phyloP scores from a whole-genome alignment of 2,797 vertebrate genomes.

The Ctenopoma multispine region DNA sequence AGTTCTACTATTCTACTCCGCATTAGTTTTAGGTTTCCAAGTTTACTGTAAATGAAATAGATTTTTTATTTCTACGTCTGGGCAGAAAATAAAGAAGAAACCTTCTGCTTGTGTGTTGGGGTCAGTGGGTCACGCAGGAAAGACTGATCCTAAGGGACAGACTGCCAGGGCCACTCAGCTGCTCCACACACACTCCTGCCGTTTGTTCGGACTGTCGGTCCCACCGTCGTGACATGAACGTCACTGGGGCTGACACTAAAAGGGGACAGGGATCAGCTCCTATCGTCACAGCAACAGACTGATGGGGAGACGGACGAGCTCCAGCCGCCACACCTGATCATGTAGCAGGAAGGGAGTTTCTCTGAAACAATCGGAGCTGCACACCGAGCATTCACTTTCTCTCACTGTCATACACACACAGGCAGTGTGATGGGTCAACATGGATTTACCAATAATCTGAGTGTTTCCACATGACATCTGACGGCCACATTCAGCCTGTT shows the following conservation, averaged over 20 bases:
- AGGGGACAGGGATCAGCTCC: slow-evolving; percentile 80
- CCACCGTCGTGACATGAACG: slow-evolving; percentile 55
- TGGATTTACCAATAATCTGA: slow-evolving; percentile 2
- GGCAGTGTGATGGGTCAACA: slow-evolving; percentile 6
- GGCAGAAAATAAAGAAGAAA: slow-evolving; percentile 1
- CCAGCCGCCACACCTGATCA: slow-evolving; percentile 77
- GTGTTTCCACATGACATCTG: slow-evolving; percentile 10
- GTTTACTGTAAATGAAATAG: no score
- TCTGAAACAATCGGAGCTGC: slow-evolving; percentile 25
- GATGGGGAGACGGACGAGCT: slow-evolving; percentile 73
- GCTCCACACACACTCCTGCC: slow-evolving; percentile 35
- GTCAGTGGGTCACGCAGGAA: slow-evolving; percentile 68
- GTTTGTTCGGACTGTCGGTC: slow-evolving; percentile 53
- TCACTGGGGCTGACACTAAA: slow-evolving; percentile 77
- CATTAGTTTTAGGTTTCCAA: no score
- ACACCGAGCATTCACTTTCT: slow-evolving; percentile 32
- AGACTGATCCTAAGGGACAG: slow-evolving; percentile 81
- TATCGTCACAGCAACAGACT: slow-evolving; percentile 73
- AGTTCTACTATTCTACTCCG: no score
- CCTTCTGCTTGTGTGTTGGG: slow-evolving; percentile 42
- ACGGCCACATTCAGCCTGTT: slow-evolving; percentile 48
- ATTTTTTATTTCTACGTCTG: slow-evolving; percentile 19
- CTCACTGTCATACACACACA: slow-evolving; percentile 34
- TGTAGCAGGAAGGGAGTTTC: slow-evolving; percentile 26
- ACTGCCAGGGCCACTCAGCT: slow-evolving; percentile 79